Evolutionary conservation across 1,140 invertebrate genomes (phyloP), one percentile per base, ranked within the genome.

Genomic region (Lasaia peninsularis): DNA sequence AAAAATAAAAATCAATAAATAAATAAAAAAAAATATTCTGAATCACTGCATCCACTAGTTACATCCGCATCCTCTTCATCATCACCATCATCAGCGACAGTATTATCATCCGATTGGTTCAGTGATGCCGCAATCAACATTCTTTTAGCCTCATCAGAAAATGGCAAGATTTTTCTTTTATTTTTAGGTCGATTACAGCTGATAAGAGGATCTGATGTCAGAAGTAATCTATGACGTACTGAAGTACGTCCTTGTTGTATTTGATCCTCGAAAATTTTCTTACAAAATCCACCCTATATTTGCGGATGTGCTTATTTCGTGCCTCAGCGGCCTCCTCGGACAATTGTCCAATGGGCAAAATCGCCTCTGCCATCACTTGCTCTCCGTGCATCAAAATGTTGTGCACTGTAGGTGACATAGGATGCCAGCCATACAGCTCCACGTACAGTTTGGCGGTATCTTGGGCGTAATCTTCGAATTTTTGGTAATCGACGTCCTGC

Each of bases 321-420:
- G 60, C 56, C 20, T 65, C 63, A 37, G 40, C 52, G 3, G 60
- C 63, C 33, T 65, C 59, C 20, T 65, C 60, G 0, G 56, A 58
- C 9, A 73, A 57, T n/a, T 16, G n/a, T 35, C 52, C 33, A 16
- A 54, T 54, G 5, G 52, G 52, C 11, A 37, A 12, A 10, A 60
- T 18, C 4, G 58, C 12, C 34, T 35, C 48, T 16, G 28, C 11
- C 2, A 79, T 71, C 33, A 72, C 59, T 18, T 2, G 2, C 6
- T 31, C 44, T 16, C 71, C 59, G 16, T 52, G 50, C 9, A 32
- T 52, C 1, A 67, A 52, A 32, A 83, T 63, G 65, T 84, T 85
- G 52, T 85, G 83, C 49, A 84, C 32, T 6, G 72, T 79, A 2
- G 72, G 70, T 2, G 73, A 74, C 76, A 86, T 86, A 1, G 72